A percentile compares a stretch with the other conserved stretches of the same genome.
Conservation (phyloP, 2,888 invertebrate genomes). For the Rhyacophila evoluta region DNA sequence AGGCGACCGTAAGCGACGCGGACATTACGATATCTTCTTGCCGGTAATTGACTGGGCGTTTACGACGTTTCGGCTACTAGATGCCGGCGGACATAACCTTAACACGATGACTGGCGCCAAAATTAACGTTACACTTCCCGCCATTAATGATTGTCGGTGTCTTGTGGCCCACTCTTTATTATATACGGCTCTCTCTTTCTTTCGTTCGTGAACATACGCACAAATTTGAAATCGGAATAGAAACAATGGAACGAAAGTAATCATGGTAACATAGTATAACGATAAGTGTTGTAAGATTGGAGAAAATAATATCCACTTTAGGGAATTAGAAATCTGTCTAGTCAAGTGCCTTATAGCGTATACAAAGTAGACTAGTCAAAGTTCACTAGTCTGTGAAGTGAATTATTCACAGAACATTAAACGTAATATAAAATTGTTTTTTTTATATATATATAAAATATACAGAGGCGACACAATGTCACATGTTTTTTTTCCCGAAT, state of each 20-base stretch:
- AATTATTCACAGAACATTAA: too few relatives aligned
- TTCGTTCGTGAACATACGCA: not conserved
- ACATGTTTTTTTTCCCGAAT: too few relatives aligned
- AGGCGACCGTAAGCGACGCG: not conserved
- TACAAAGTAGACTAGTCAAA: too few relatives aligned
- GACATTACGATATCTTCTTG: not conserved
- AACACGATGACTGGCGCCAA: constrained; percentile 44
- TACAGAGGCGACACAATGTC: too few relatives aligned
- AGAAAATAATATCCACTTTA: not conserved
- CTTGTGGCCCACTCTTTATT: not conserved
- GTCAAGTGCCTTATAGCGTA: too few relatives aligned
- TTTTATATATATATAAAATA: too few relatives aligned
- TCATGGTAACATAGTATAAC: too few relatives aligned
- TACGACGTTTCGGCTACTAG: constrained; percentile 28
- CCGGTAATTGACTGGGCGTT: not conserved
- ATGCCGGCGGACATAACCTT: constrained; percentile 36
- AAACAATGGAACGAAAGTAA: not conserved
- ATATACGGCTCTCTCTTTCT: not conserved
- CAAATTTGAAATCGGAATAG: not conserved
- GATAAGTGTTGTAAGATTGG: not conserved
- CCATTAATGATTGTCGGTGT: not conserved
- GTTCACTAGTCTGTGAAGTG: too few relatives aligned
- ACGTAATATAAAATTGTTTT: too few relatives aligned
- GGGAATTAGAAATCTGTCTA: not conserved
- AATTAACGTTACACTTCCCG: constrained; percentile 29